Base-by-base conservation (phyloP, 2,888 invertebrate genomes). In the Latrodectus hesperus region DNA sequence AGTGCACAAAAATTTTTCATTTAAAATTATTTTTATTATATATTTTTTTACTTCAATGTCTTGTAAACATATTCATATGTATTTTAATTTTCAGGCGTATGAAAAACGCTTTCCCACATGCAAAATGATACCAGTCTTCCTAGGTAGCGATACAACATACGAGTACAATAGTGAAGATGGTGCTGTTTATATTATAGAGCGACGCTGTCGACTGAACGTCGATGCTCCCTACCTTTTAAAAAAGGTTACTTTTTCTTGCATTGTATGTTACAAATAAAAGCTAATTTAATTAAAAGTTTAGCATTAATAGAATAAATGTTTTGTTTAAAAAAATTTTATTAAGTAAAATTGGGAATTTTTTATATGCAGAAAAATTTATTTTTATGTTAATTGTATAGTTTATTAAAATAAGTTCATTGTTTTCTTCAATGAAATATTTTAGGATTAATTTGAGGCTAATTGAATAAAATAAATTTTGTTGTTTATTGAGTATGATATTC, bases 221-320 rank as follows among this genome's bases (percentile, higher is more conserved):
- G 98, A 98, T 90, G 98, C 97, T 16, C 98, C 98, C 0, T 98
- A 98, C 92, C 93, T 98, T 78, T 94, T 98, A 86, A 98, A 98
- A 92, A 98, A 98, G 94, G 96, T 96, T 26, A 67, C 22, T 65
- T 8, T 11, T 68, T 22, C 17, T 22, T 17, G 26, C 9, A 68
- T 17, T 26, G 9, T 22, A 10, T 68, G 22, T 11, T 4, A 6
- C 9, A 26, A 26, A 22, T 2, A 26, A 68, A 68, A 22, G 17
- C 16, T 68, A 10, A 17, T 22, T 68, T 68, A 9, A 22, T 68
- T 0, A 17, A 68, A 68, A 26, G 10, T 0, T 10, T 22, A n/a
- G 5, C 8, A 6, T 14, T 10, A 68, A 22, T 68, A 9, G 17
- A 64, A 16, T 2, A 60, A 14, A 17, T 12, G 38, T 38, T 38